Conservation (phyloP, 2,113 vertebrate species). For the Arenaria interpres region DNA sequence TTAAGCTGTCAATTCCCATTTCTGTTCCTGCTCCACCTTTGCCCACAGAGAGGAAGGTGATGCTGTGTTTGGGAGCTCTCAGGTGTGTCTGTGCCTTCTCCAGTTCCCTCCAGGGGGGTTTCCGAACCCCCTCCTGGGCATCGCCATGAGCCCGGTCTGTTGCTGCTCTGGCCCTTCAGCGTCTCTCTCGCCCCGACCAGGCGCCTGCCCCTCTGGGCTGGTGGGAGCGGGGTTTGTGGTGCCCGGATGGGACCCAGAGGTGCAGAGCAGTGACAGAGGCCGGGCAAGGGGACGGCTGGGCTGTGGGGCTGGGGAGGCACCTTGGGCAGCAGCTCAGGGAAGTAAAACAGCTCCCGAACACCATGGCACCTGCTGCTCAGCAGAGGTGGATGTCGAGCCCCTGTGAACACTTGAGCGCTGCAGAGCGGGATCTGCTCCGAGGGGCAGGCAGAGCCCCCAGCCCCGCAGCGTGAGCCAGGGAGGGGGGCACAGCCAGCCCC, state of each 20-base stretch:
- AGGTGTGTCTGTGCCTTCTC: not conserved
- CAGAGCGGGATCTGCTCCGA: rapidly evolving
- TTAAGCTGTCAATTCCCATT: not conserved
- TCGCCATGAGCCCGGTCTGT: rapidly evolving
- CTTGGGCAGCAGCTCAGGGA: not conserved
- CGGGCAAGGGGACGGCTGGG: not conserved
- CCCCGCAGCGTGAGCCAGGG: rapidly evolving
- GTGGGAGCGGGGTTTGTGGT: not conserved
- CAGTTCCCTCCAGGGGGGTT: not conserved
- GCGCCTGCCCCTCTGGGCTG: not conserved
- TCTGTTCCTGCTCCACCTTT: not conserved
- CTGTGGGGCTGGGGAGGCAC: not conserved
- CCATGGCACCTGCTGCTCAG: not conserved
- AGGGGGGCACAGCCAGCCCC: too few relatives aligned
- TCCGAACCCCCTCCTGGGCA: rapidly evolving
- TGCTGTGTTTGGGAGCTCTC: not conserved
- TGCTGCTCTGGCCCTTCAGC: not conserved
- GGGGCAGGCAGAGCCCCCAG: not conserved
- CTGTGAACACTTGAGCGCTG: rapidly evolving
- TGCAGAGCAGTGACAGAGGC: not conserved
- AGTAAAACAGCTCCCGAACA: not conserved
- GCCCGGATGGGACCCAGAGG: not conserved
- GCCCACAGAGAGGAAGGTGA: rapidly evolving
- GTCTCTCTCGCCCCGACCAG: not conserved
- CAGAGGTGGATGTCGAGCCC: not conserved